Evolutionary conservation across 2,113 vertebrate genomes (phyloP).

Genomic region (Gorsachius goisagi): DNA sequence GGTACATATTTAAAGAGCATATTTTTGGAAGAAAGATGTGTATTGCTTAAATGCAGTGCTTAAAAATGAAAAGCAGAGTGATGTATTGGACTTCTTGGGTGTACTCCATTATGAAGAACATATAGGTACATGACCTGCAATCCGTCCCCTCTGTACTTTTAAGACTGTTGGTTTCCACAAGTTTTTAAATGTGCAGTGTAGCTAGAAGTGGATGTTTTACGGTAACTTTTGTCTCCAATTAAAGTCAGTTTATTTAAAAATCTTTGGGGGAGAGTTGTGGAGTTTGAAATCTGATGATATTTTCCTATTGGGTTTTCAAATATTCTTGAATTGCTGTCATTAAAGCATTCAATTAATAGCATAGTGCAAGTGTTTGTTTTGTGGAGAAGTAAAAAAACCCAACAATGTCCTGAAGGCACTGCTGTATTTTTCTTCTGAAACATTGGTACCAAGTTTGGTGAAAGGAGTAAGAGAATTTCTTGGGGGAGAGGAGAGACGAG

Average conservation of each 20-base stretch:
- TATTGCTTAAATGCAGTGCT: neutral
- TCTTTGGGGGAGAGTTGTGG: neutral
- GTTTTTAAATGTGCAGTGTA: neutral
- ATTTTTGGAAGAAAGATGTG: neutral
- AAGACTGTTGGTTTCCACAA: neutral
- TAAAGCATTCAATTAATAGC: neutral
- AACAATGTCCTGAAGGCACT: neutral
- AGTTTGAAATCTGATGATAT: neutral
- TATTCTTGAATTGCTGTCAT: neutral
- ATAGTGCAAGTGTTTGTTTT: neutral
- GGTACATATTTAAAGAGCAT: neutral
- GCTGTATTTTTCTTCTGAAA: neutral
- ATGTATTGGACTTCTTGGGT: accelerated
- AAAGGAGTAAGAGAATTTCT: accelerated
- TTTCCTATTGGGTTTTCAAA: neutral
- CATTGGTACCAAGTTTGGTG: neutral
- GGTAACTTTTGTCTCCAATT: neutral
- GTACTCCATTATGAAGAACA: neutral
- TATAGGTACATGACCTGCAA: neutral
- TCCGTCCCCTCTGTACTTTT: neutral
- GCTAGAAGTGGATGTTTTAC: neutral
- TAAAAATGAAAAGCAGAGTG: neutral
- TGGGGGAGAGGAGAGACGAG: neutral
- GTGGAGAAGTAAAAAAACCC: neutral
- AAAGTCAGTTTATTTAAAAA: neutral